Evolutionary conservation across 2,113 vertebrate genomes (phyloP).

Genomic region (Poecile atricapillus): DNA sequence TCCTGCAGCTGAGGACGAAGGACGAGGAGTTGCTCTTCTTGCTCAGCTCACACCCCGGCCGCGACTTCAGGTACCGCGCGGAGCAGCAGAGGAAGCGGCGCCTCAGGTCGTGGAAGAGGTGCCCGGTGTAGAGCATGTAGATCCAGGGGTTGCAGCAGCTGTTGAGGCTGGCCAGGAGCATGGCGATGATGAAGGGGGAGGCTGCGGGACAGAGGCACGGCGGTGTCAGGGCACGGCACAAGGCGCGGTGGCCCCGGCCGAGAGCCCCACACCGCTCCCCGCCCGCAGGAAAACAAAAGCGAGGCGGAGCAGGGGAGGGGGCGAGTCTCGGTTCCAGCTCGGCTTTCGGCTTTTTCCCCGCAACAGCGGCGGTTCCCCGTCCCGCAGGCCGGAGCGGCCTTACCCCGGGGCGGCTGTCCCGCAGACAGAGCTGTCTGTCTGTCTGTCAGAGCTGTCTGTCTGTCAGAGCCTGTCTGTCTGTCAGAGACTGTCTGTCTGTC

Average conservation of each 20-base stretch:
- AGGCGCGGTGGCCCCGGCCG: fast-evolving
- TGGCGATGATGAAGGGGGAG: conserved; percentile 87
- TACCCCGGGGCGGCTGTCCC: fast-evolving
- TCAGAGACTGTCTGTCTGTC: background rate
- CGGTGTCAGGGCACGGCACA: background rate
- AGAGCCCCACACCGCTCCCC: fast-evolving
- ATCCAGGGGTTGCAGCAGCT: conserved; percentile 98
- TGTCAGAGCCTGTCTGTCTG: background rate
- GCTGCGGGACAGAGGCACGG: conserved; percentile 60
- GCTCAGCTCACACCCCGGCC: conserved; percentile 74
- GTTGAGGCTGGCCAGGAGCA: conserved; percentile 92
- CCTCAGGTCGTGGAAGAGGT: conserved; percentile 85
- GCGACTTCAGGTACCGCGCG: conserved; percentile 48
- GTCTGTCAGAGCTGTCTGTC: background rate
- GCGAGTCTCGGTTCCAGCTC: fast-evolving
- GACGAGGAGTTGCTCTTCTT: conserved; percentile 86
- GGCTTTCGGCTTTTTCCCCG: fast-evolving
- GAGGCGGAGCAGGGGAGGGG: background rate
- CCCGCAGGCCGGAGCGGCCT: fast-evolving
- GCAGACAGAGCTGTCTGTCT: background rate
- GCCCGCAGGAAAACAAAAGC: background rate
- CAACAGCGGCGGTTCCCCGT: background rate
- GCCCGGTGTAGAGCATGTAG: conserved; percentile 92
- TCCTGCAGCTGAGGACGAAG: conserved; percentile 76
- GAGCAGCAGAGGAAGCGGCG: conserved; percentile 84